Evolutionary conservation across 2,888 invertebrate genomes (phyloP).

Genomic region (Matsumyia berberina): DNA sequence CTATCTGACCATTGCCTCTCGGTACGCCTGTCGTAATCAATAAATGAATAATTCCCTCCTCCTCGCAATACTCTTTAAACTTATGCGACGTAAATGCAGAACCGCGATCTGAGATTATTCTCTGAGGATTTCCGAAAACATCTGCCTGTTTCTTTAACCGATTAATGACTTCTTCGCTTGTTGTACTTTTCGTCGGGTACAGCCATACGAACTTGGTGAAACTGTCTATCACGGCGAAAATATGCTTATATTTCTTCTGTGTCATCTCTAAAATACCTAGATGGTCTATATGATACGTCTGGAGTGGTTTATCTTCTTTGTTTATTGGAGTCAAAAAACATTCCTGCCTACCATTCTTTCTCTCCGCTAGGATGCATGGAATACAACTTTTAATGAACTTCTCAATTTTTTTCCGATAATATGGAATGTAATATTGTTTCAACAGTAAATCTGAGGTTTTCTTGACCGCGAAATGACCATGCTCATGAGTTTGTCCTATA

Average conservation of each 20-base stretch:
- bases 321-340: conserved; percentile 4
- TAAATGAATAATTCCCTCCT: not conserved
- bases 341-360: conserved; percentile 24
- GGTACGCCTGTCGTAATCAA: conserved; percentile 26
- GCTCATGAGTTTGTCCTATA: conserved; percentile 26
- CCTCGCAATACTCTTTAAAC: conserved; percentile 50
- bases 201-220: conserved; percentile 81
- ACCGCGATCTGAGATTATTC: conserved; percentile 80
- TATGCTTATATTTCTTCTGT: conserved; percentile 76
- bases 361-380: conserved; percentile 17
- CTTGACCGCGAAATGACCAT: conserved; percentile 44
- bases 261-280: conserved; percentile 36
- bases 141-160: conserved; percentile 78
- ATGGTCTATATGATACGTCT: conserved; percentile 54
- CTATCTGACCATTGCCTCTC: conserved; percentile 12
- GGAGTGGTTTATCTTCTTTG: conserved; percentile 9
- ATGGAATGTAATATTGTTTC: conserved; percentile 22
- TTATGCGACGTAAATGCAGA: conserved; percentile 81
- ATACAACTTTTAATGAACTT: conserved; percentile 8
- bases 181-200: conserved; percentile 78
- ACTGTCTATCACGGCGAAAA: conserved; percentile 79
- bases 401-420: conserved; percentile 37
- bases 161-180: conserved; percentile 78
- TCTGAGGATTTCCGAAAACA: conserved; percentile 80
- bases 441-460: conserved; percentile 21